Percentiles rank a stretch among this genome's conserved stretches.
phyloP scores from a whole-genome alignment of 2,888 invertebrate genomes.

The Noctua janthina region DNA sequence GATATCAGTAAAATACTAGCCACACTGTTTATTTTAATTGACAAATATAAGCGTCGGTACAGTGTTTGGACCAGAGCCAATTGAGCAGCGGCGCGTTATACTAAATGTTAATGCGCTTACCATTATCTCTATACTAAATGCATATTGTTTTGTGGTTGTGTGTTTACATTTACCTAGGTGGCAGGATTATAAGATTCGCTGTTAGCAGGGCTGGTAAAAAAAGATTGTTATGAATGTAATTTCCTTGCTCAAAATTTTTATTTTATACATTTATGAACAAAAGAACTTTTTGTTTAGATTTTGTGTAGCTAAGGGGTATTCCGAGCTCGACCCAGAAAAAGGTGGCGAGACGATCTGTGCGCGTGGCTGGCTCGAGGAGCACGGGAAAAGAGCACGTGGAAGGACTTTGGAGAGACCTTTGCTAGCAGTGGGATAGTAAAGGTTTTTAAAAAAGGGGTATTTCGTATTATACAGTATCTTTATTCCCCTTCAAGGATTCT shows the following conservation, averaged over 20 bases:
- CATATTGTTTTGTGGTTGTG: slow-evolving; percentile 36
- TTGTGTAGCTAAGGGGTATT: not conserved
- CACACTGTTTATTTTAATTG: slow-evolving; percentile 59
- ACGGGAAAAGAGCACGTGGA: too few species aligned
- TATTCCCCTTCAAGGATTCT: not conserved
- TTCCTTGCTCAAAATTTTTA: not conserved
- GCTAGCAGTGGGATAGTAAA: too few species aligned
- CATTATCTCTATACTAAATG: slow-evolving; percentile 48
- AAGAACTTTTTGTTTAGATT: not conserved
- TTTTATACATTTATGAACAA: not conserved
- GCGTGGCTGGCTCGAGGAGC: too few species aligned
- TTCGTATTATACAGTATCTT: not conserved
- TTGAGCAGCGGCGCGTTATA: slow-evolving; percentile 35
- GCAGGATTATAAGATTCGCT: slow-evolving; percentile 13
- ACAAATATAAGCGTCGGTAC: slow-evolving; percentile 54
- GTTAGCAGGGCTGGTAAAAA: not conserved
- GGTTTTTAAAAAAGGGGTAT: not conserved
- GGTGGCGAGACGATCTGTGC: too few species aligned
- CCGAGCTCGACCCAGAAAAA: too few species aligned
- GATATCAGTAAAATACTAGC: slow-evolving; percentile 38
- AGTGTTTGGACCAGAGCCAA: slow-evolving; percentile 57
- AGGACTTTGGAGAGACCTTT: too few species aligned
- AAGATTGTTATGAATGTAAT: not conserved
- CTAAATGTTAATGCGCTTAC: slow-evolving; percentile 59
- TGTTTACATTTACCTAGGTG: slow-evolving; percentile 15